Percentiles rank a stretch among this genome's conserved stretches.
These are phyloP conservation scores for Oryzias dopingdopingensis DNA, from an alignment of 2,797 vertebrate genomes.

Conservation along the genomic window DNA sequence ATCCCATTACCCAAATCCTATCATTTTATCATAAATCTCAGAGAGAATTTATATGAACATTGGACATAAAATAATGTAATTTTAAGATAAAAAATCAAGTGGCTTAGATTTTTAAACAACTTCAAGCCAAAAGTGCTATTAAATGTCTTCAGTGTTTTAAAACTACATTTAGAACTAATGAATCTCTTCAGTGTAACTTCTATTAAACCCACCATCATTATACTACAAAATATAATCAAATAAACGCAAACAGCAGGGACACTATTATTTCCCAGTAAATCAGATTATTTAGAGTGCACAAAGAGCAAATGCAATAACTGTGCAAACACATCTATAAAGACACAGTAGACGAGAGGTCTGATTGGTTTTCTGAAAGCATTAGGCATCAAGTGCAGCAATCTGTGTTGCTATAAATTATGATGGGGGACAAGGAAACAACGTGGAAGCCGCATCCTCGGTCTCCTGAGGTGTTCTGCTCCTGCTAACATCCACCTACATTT, in stretches of 20 bases:
- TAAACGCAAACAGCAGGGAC: not conserved
- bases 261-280: not conserved
- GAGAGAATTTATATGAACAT: no score
- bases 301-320: slow-evolving; percentile 21
- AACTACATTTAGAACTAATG: no score
- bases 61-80: no score
- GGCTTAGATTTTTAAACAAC: no score
- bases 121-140: no score
- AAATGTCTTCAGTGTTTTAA: no score
- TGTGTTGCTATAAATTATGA: not conserved
- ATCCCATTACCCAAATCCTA: no score
- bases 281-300: slow-evolving; percentile 2
- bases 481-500: slow-evolving; percentile 49
- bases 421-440: not conserved
- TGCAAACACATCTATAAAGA: slow-evolving; percentile 16
- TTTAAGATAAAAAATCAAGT: no score
- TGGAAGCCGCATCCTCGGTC: slow-evolving; percentile 1
- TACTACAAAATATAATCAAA: not conserved
- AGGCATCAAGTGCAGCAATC: slow-evolving; percentile 15
- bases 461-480: not conserved
- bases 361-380: not conserved
- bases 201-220: not conserved
- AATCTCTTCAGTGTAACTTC: no score
- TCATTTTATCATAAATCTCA: no score
- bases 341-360: slow-evolving; percentile 1